These are phyloP conservation scores for Drosophila elegans DNA, from an alignment of 1,140 invertebrate genomes.

Conservation along the genomic window DNA sequence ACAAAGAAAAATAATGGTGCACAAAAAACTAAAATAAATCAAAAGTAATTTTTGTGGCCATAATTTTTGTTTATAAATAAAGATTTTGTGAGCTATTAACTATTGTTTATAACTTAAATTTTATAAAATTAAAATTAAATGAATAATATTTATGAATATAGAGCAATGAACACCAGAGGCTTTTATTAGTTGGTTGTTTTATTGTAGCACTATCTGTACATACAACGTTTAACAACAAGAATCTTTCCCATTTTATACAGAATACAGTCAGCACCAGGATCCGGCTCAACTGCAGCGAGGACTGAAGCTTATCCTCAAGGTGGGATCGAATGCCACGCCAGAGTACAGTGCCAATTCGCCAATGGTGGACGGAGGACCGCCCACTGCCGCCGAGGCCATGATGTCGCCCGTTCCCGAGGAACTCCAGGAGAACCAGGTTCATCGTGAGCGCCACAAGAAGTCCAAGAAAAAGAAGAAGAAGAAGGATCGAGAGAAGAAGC, in stretches of 20 bases:
- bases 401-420: slow-evolving; percentile 74
- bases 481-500: slow-evolving; percentile 88
- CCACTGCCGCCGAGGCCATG: slow-evolving; percentile 81
- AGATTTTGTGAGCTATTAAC: no score
- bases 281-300: slow-evolving; percentile 86
- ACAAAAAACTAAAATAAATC: background rate
- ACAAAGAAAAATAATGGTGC: slow-evolving; percentile 10
- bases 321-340: slow-evolving; percentile 89
- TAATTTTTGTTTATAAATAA: no score
- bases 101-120: no score
- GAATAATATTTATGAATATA: no score
- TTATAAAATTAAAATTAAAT: no score
- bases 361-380: slow-evolving; percentile 62
- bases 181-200: no score
- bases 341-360: slow-evolving; percentile 87
- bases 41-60: background rate
- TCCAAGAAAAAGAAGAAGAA: slow-evolving; percentile 92
- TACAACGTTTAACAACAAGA: background rate
- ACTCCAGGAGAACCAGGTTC: slow-evolving; percentile 42
- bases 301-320: slow-evolving; percentile 92
- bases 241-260: slow-evolving; percentile 26
- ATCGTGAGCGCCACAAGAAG: slow-evolving; percentile 88
- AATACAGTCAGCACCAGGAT: slow-evolving; percentile 85
- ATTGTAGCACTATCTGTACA: no score
- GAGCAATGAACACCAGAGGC: no score